Percentiles rank a stretch among this genome's conserved stretches.
phyloP scores from a whole-genome alignment of 2,888 invertebrate species.

The Lapara coniferarum region DNA sequence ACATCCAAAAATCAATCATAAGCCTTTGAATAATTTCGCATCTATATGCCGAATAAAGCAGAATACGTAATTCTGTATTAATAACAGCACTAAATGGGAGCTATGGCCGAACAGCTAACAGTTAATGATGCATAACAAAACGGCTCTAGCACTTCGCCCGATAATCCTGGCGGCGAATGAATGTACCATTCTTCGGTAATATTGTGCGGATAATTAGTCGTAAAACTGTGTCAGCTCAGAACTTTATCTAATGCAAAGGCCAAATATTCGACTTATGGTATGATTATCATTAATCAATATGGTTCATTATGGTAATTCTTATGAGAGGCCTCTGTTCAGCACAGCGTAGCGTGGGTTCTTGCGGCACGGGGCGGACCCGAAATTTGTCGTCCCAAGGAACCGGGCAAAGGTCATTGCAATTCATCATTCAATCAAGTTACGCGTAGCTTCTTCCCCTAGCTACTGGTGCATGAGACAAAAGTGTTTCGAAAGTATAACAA shows the following conservation, averaged over 20 bases:
- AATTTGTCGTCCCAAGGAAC: no score
- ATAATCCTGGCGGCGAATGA: slow-evolving; percentile 1
- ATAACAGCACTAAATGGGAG: slow-evolving; percentile 13
- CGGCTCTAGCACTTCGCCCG: slow-evolving; percentile 15
- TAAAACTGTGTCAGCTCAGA: slow-evolving; percentile 11
- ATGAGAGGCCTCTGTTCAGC: no score
- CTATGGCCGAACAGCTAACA: slow-evolving; percentile 5
- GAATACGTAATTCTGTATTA: slow-evolving; percentile 16
- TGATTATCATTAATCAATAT: no score
- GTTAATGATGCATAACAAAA: slow-evolving; percentile 22
- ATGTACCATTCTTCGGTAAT: slow-evolving; percentile 8
- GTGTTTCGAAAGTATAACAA: no score
- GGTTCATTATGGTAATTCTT: no score
- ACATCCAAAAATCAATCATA: not conserved
- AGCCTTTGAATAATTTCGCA: slow-evolving; percentile 3
- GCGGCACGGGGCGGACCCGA: no score
- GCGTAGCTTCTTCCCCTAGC: no score
- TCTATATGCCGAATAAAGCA: not conserved
- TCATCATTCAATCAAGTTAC: no score
- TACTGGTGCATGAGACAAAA: no score
- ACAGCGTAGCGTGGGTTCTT: no score
- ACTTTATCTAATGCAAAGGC: not conserved
- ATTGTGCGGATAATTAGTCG: slow-evolving; percentile 2
- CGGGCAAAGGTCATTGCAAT: no score
- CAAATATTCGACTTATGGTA: not conserved